Base-by-base conservation (phyloP, 2,113 vertebrate genomes). In the Callochromis pleurospilus region DNA sequence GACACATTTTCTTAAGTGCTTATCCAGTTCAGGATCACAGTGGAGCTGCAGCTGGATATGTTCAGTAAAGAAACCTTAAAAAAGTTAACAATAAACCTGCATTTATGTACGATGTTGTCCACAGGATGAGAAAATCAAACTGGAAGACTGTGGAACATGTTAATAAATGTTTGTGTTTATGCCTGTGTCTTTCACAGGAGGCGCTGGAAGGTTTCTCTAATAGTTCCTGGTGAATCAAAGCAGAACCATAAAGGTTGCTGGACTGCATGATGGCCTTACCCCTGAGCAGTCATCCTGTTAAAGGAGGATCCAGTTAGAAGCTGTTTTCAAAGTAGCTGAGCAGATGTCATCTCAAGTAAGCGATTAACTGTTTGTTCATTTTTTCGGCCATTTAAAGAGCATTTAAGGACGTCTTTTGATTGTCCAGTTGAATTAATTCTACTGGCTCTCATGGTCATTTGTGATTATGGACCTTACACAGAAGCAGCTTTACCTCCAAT, bases 101-200 rank as follows among this genome's bases (percentile, higher is more conserved):
- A 55, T 55, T 0, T 0, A 0, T 55, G n/a, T 55, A 3, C 0
- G n/a, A 1, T 55, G n/a, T 55, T 13, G n/a, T 55, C 1, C n/a
- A 24, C 11, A 24, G 5, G 2, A 55, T 55, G 53, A 55, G 10
- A 55, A 54, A 24, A 54, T 54, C n/a, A 54, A 54, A 24, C n/a
- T 3, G n/a, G 3, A 54, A 12, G 0, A 54, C 53, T 24, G 10
- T 54, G 1, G 1, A 54, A 24, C 53, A 54, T 21, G 51, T 54
- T 21, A 54, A 54, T 21, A n/a, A 21, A 11, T n/a, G 51, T 21
- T 53, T 53, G 51, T 47, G 49, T 51, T 53, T 6, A 21, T 53
- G 0, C n/a, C 53, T 24, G 21, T 7, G 11, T 55, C 21, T 7
- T 55, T 24, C 11, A 55, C 53, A 13, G 53, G 6, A 13, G 53